Evolutionary conservation across 2,797 vertebrate species (phyloP), one percentile per base, ranked within the genome.

Genomic region (Muraenolepis orangiensis): DNA sequence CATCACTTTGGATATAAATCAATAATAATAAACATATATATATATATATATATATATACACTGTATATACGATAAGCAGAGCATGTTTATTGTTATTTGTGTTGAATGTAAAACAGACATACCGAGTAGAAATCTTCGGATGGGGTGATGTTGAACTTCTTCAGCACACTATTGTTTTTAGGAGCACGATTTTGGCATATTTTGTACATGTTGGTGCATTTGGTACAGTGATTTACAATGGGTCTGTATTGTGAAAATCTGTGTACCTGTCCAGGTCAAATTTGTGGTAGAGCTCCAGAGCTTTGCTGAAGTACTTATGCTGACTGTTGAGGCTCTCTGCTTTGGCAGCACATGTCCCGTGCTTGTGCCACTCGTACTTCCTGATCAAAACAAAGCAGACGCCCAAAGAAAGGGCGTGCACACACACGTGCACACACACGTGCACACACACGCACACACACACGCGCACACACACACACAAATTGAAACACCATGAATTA

Each of bases 301-400:
- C 91, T 90, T 95, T 96, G 81, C 94, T 87, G 0, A 99, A 99
- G 87, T 99, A 99, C 79, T 98, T 99, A 82, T 92, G 94, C 74
- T 98, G 92, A 71, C 93, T 96, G 81, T 95, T 86, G 30, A 99
- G 88, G 29, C 89, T 38, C 0, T 85, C 85, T 32, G 94, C 85
- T 18, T 89, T 84, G 11, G 96, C 96, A n/a, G 96, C 98, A 80
- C 98, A 99, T 1, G 98, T 99, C 1, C 98, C 98, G 0, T 99
- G 97, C 81, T 98, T 99, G 1, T 86, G 76, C 98, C 98, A 99
- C 78, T 99, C 98, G 6, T 99, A 96, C 36, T 93, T 96, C 98
- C 98, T 99, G 71, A 80, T 70, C 18, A 80, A 72, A n/a, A 77
- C 28, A 80, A 36, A 75, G 11, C 18, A 73, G 23, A 38, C 7